Base-by-base conservation (phyloP, 1,140 invertebrate genomes). In the Ceratina calcarata region DNA sequence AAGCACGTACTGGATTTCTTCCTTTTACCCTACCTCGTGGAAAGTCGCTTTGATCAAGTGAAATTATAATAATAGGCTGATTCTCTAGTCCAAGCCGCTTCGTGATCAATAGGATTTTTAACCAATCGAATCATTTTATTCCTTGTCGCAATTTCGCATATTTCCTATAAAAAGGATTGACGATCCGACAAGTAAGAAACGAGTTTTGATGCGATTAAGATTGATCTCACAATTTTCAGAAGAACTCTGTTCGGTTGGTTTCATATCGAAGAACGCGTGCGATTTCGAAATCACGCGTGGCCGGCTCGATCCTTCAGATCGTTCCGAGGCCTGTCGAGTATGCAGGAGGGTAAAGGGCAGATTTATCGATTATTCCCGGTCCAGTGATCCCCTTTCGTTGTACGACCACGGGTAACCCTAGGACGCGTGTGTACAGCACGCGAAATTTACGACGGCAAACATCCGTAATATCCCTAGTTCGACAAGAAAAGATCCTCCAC, bases 301-400 rank as follows among this genome's bases (percentile, higher is more conserved):
- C 60, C 58, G 61, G 51, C 61, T 68, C 78, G 76, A 70, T 83
- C 67, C 77, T 68, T 66, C 60, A 77, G 78, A 85, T 84, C 72
- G 77, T 70, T 60, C 20, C 57, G 68, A 84, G 20, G 61, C 70
- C 62, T 27, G 6, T 27, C 32, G 24, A 78, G 74, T 57, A 37
- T 32, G 16, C 61, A 13, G 62, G 71, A 68, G 75, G 74, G 55
- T 61, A 73, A 32, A 77, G 60, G 84, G 79, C 86, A 90, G 90
- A 91, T 91, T 91, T 91, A 91, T 91, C 90, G 90, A 91, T 91
- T 91, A 89, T 90, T 89, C 85, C 86, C 88, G 88, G 89, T 91
- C 89, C 90, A 88, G 78, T 89, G 86, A 88, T 90, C 89, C 89
- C 90, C 90, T 90, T 90, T 91, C 83, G 85, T 86, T 75, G 81